phyloP scores from a whole-genome alignment of 2,888 invertebrate genomes.

The Belgica antarctica region DNA sequence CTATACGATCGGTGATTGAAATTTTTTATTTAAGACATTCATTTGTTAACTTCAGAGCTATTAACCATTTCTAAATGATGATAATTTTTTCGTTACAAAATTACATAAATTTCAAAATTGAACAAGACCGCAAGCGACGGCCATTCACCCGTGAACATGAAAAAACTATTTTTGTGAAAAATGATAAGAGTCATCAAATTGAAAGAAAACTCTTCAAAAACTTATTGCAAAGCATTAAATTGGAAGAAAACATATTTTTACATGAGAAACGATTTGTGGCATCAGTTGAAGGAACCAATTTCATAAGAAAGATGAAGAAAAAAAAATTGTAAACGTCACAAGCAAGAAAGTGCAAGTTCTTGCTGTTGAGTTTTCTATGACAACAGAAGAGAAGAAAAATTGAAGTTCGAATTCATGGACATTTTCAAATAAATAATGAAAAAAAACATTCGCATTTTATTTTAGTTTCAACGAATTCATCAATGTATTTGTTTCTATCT shows the following conservation, averaged over 20 bases:
- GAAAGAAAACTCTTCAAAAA: background rate
- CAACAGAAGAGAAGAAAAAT: background rate
- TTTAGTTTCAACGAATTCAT: too few species aligned
- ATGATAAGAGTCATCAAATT: background rate
- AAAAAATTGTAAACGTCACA: background rate
- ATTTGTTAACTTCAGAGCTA: background rate
- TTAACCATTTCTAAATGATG: background rate
- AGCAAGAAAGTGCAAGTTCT: background rate
- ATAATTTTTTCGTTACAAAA: background rate
- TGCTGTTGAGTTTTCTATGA: background rate
- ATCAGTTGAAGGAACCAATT: background rate
- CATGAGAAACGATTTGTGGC: background rate
- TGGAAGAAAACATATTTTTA: background rate
- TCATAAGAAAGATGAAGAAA: background rate
- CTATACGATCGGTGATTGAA: too few species aligned
- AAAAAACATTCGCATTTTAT: too few species aligned
- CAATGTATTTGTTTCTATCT: too few species aligned
- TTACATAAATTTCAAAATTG: background rate
- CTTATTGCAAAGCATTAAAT: background rate
- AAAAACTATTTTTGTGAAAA: slow-evolving; percentile 3
- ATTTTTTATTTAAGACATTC: background rate
- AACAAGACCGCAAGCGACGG: background rate
- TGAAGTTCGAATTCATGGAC: background rate
- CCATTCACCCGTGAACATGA: too few species aligned
- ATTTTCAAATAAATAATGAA: background rate